A percentile compares a stretch with the other conserved stretches of the same genome.
phyloP scores from a whole-genome alignment of 2,888 invertebrate species.

The Leptarthrus brevirostris region DNA sequence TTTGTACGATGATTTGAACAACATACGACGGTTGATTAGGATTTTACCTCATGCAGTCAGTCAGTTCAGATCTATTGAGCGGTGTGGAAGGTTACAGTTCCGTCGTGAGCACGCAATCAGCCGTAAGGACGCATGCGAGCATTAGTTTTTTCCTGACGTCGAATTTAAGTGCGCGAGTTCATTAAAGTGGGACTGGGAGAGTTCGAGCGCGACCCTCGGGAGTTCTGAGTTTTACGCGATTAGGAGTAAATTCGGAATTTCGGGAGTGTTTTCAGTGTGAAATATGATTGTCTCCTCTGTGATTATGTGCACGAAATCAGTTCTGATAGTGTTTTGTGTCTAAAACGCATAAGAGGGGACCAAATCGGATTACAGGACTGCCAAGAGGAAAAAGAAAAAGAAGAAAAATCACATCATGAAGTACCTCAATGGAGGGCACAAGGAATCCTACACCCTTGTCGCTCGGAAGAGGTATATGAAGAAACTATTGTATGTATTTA shows the following conservation, averaged over 20 bases:
- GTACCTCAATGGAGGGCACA: constrained; percentile 63
- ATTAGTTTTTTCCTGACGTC: no score
- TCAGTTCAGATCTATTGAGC: background rate
- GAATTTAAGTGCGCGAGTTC: background rate
- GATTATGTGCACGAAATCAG: no score
- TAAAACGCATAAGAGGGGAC: background rate
- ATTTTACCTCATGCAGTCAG: background rate
- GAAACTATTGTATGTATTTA: constrained; percentile 65
- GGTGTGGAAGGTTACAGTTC: background rate
- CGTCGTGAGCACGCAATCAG: background rate
- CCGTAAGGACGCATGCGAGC: background rate
- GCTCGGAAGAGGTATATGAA: constrained; percentile 67
- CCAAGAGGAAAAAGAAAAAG: background rate
- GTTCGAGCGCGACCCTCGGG: no score
- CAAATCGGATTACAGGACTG: background rate
- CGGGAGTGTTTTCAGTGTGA: background rate
- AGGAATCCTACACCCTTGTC: constrained; percentile 66
- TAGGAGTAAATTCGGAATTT: background rate
- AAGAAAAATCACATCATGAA: constrained; percentile 59
- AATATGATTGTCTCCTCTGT: no score
- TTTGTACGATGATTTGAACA: background rate
- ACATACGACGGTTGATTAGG: background rate
- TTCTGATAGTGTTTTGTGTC: background rate
- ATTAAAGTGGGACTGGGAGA: no score
- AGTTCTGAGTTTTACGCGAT: background rate